phyloP scores from a whole-genome alignment of 2,797 vertebrate genomes.

The Crax fasciolata region DNA sequence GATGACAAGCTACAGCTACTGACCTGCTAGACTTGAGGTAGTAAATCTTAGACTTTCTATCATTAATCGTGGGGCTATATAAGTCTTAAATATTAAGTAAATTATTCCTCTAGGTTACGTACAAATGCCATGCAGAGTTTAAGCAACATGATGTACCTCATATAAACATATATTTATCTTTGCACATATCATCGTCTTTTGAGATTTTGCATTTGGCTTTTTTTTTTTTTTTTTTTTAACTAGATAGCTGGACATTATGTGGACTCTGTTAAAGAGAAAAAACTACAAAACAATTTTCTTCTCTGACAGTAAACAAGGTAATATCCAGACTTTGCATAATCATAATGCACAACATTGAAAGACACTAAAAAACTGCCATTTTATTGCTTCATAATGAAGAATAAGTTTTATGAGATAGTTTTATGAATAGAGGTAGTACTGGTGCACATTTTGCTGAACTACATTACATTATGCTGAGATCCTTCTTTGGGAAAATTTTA shows the following conservation, averaged over 20 bases:
- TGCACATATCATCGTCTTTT: background rate
- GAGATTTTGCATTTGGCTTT: background rate
- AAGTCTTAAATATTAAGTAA: background rate
- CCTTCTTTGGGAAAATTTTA: background rate
- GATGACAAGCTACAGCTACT: background rate
- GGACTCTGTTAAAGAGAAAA: background rate
- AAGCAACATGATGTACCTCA: background rate
- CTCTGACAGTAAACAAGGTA: background rate
- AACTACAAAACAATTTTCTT: background rate
- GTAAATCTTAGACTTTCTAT: background rate
- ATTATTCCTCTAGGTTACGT: background rate
- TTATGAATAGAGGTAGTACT: background rate
- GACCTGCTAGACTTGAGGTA: background rate
- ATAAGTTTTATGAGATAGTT: background rate
- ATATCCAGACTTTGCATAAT: background rate
- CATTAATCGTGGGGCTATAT: background rate
- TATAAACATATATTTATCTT: background rate
- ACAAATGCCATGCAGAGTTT: background rate
- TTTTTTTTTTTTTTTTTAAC: background rate
- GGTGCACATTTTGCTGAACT: background rate
- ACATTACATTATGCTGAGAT: background rate
- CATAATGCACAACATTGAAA: background rate
- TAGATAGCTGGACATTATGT: background rate
- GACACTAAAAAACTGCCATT: background rate
- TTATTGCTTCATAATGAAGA: background rate